phyloP scores from a whole-genome alignment of 2,797 vertebrate species.

The Buceros bicornis region DNA sequence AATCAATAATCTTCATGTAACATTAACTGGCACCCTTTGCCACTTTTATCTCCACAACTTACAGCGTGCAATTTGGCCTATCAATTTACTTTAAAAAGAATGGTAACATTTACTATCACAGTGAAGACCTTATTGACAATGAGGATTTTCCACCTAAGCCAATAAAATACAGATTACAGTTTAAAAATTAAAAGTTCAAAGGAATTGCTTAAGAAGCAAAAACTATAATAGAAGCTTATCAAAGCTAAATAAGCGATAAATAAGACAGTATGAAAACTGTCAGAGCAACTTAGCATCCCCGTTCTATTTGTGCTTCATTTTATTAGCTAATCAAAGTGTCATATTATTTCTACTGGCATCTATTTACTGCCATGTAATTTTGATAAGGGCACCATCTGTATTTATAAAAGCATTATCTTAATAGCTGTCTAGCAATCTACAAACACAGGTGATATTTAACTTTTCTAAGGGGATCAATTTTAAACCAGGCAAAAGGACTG shows the following conservation, averaged over 20 bases:
- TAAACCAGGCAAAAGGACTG: conserved; percentile 79
- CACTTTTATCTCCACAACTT: neutral
- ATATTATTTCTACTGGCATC: conserved; percentile 81
- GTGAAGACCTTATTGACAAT: conserved; percentile 64
- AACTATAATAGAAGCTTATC: conserved; percentile 66
- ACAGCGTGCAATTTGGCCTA: conserved; percentile 16
- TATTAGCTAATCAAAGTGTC: conserved; percentile 81
- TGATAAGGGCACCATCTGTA: conserved; percentile 85
- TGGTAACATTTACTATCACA: conserved; percentile 31
- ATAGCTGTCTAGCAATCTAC: conserved; percentile 82
- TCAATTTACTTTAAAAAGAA: conserved; percentile 48
- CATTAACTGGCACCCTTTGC: conserved; percentile 42
- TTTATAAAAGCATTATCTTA: conserved; percentile 87
- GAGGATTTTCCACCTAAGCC: conserved; percentile 60
- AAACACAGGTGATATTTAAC: conserved; percentile 85
- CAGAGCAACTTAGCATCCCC: conserved; percentile 72
- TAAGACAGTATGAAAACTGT: conserved; percentile 74
- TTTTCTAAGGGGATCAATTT: conserved; percentile 84
- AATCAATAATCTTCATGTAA: conserved; percentile 50
- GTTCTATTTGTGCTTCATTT: conserved; percentile 72
- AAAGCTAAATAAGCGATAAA: conserved; percentile 79
- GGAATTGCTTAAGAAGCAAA: conserved; percentile 64
- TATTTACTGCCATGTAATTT: conserved; percentile 83
- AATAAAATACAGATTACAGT: conserved; percentile 74
- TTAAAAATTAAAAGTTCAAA: conserved; percentile 74